phyloP scores from a whole-genome alignment of 2,888 invertebrate species.

The Macrosiphum euphorbiae region DNA sequence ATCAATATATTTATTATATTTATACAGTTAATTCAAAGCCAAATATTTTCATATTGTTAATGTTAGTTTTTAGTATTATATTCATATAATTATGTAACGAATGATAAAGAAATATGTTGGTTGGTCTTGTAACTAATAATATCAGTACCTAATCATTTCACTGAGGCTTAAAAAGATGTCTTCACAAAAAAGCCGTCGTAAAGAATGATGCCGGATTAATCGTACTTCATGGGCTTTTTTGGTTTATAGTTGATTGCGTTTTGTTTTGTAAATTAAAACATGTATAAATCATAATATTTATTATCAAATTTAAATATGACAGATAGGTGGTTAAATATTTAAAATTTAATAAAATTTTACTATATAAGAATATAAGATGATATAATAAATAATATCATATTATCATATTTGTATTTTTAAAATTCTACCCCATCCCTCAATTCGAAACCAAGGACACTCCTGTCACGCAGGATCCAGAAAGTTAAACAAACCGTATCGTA shows the following conservation, averaged over 20 bases:
- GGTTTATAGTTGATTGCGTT: neutral
- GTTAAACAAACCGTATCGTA: neutral
- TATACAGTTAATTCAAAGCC: neutral
- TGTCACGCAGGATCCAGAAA: neutral
- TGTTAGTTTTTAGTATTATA: neutral
- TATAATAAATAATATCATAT: neutral
- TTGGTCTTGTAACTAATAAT: neutral
- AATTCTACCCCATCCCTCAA: neutral
- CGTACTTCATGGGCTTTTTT: neutral
- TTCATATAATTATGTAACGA: neutral
- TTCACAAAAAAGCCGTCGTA: too few relatives aligned
- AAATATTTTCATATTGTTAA: neutral
- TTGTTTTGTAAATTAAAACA: neutral
- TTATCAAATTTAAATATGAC: neutral
- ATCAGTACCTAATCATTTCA: neutral
- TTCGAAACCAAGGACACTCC: neutral
- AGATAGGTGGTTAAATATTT: neutral
- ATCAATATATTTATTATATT: neutral
- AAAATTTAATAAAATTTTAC: neutral
- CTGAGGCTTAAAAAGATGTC: neutral
- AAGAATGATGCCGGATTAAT: neutral
- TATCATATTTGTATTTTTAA: neutral
- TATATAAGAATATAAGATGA: neutral
- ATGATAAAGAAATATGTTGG: neutral
- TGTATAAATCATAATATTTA: too few relatives aligned